phyloP scores from a whole-genome alignment of 2,797 vertebrate genomes.

The Crypturellus tataupa region DNA sequence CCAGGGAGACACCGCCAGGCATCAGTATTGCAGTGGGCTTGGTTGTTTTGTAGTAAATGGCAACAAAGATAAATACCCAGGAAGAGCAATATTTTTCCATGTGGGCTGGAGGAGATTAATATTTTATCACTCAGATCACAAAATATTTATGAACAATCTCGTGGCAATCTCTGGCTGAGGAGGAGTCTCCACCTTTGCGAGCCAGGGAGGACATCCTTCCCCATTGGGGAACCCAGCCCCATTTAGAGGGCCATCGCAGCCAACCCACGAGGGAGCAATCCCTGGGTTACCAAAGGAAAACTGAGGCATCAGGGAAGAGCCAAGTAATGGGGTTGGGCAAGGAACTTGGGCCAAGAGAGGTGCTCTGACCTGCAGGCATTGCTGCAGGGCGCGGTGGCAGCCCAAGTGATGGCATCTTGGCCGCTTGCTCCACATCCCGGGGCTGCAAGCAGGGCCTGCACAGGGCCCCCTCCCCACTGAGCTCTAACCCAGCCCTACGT shows the following conservation, averaged over 20 bases:
- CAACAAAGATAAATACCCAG: conserved; percentile 71
- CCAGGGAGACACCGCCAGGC: not conserved
- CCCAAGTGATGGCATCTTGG: too few species aligned
- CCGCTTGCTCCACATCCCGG: too few species aligned
- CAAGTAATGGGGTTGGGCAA: too few species aligned
- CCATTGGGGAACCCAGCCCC: not conserved
- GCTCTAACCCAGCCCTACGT: too few species aligned
- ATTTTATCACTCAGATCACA: conserved; percentile 76
- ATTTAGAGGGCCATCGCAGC: fast-evolving
- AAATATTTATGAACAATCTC: conserved; percentile 75
- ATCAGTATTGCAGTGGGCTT: conserved; percentile 74
- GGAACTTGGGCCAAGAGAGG: too few species aligned
- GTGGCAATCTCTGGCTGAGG: conserved; percentile 64
- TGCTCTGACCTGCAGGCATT: too few species aligned
- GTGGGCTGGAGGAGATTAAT: conserved; percentile 74
- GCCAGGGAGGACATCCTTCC: not conserved
- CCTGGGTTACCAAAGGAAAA: not conserved
- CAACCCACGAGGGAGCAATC: fast-evolving
- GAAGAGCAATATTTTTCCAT: conserved; percentile 74
- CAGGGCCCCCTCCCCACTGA: not conserved
- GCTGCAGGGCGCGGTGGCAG: too few species aligned
- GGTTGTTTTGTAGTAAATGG: conserved; percentile 69
- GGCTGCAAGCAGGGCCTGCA: not conserved
- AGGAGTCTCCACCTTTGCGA: conserved; percentile 66
- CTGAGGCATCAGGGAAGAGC: not conserved